Base-by-base conservation (phyloP, 2,113 vertebrate genomes). In the Chascanopsetta lugubris region DNA sequence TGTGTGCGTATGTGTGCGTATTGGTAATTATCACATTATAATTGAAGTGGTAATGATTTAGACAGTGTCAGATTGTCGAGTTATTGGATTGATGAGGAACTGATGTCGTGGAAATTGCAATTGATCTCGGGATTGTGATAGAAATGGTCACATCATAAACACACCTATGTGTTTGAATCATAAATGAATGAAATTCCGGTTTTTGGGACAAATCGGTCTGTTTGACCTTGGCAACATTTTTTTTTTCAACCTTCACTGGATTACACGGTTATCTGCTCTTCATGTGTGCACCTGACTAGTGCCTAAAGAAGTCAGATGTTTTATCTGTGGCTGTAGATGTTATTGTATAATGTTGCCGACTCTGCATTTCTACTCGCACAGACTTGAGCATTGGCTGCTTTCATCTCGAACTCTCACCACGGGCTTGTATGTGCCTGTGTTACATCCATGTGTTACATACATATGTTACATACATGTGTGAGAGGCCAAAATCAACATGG, bases 11-110 rank as follows among this genome's bases (percentile, higher is more conserved):
- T 27, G 50, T 53, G 50, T 21, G 29, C 12, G 3, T 1, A 59
- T 42, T 21, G 38, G 56, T 65, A 61, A n/a, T n/a, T 24, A n/a
- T 61, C 3, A 29, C 17, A 61, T 9, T 17, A 4, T 54, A 42
- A 57, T 61, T 38, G 27, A 17, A 17, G 40, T 51, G 36, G 12
- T 1, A 59, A 51, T 36, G 0, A 18, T 42, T 72, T 17, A 38
- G 34, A 38, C 3, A 38, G 15, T 13, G 2, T 32, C 30, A 32
- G 10, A 32, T 38, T 38, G n/a, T n/a, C 34, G 15, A 13, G 34
- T 15, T 15, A 38, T 15, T 38, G 8, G 10, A 13, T 38, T 15
- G 6, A 38, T 5, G 4, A 11, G 32, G 9, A 34, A 34, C 9
- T 11, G 12, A 34, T 34, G 7, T n/a, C n/a, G n/a, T n/a, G n/a